Evolutionary conservation across 2,797 vertebrate genomes (phyloP), one percentile per base, ranked within the genome.

Genomic region (Xerus rutilus): DNA sequence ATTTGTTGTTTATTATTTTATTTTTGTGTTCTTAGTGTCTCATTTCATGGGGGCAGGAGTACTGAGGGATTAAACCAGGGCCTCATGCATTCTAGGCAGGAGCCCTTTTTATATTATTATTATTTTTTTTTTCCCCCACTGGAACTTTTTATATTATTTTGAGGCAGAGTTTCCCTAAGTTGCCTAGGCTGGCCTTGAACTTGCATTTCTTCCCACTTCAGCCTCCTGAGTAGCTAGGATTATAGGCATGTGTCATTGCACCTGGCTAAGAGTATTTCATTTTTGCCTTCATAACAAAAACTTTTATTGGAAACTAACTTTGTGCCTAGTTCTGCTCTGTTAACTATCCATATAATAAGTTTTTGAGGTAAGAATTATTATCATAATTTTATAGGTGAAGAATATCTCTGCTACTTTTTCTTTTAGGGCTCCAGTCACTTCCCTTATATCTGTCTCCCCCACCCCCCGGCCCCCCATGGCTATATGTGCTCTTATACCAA

Each of bases 201-300:
- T 21, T 57, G 20, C 54, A 57, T 57, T 57, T 57, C 54, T 57
- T 7, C 54, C 54, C 21, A 20, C 54, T 1, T 57, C 20, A 21
- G 20, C 20, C 20, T 57, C 20, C 54, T 57, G 54, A 9, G 7
- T 21, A 21, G 54, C 54, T 21, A 20, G 54, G 20, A 57, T 57
- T 57, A 57, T 7, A 21, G 20, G 54, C 54, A 21, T 57, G 54
- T 57, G 54, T 20, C 20, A 20, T 57, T 57, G 20, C 20, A 21
- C 54, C 54, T 57, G 18, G 18, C 54, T 57, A 57, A 90, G 13
- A 86, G 2, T 86, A 67, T 86, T 43, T 85, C 14, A 28, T 89
- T 91, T 97, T 93, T 93, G 35, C 85, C 64, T 92, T 92, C 93
- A 59, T 93, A 43, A 62, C 35, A 87, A 39, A 74, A 70, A 90